phyloP scores from a whole-genome alignment of 2,113 vertebrate species.

The Prunella himalayana region DNA sequence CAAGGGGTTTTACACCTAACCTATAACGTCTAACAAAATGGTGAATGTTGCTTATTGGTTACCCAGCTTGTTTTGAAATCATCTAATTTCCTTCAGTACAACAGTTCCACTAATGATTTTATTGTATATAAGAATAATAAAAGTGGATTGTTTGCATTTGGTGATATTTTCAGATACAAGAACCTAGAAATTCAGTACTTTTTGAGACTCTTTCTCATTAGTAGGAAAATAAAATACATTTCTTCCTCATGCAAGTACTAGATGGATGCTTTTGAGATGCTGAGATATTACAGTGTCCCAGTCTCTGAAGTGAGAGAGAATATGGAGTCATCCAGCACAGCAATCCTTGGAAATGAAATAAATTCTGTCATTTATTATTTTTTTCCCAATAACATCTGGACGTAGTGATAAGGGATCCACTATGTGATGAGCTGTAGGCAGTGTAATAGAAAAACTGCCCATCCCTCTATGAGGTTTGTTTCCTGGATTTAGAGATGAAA shows the following conservation, averaged over 20 bases:
- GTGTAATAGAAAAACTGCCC: not conserved
- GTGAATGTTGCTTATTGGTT: not conserved
- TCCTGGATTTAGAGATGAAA: not conserved
- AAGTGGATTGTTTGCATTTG: not conserved
- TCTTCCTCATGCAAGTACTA: not conserved
- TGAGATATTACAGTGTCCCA: not conserved
- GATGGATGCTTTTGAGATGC: not conserved
- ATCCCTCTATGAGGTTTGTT: not conserved
- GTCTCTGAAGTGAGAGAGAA: not conserved
- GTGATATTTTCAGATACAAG: not conserved
- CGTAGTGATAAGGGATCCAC: not conserved
- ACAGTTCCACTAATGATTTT: not conserved
- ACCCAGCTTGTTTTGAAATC: not conserved
- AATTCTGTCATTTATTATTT: not conserved
- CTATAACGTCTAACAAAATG: not conserved
- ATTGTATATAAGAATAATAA: not conserved
- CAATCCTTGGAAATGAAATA: not conserved
- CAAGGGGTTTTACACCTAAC: not conserved
- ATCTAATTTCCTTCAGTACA: not conserved
- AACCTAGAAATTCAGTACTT: not conserved
- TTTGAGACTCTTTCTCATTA: not conserved
- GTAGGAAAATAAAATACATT: not conserved
- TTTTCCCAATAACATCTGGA: not conserved
- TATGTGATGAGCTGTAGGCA: not conserved
- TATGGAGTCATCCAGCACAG: not conserved